Evolutionary conservation across 2,797 vertebrate genomes (phyloP).

Genomic region (Falco cherrug): DNA sequence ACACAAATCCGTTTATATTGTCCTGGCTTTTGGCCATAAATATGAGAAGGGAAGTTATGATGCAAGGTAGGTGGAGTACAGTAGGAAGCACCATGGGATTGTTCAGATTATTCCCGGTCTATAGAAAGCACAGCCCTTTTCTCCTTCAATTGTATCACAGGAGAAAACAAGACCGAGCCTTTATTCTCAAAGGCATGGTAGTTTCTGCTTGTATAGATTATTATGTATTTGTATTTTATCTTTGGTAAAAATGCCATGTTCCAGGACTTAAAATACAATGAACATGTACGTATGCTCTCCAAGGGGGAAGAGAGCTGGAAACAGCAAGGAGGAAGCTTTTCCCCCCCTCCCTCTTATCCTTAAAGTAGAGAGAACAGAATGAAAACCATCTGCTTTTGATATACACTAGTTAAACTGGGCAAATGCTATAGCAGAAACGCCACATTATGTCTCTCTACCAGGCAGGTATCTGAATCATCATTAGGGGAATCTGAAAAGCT

Average conservation of each 20-base stretch:
- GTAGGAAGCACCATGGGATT: conserved; percentile 52
- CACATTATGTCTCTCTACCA: neutral
- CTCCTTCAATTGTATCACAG: conserved; percentile 41
- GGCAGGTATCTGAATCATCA: neutral
- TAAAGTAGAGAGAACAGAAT: neutral
- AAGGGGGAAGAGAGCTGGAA: neutral
- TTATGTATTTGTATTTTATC: neutral
- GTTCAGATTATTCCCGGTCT: conserved; percentile 47
- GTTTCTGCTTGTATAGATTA: neutral
- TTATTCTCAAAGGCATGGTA: neutral
- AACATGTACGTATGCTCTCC: neutral
- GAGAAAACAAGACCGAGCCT: conserved; percentile 20
- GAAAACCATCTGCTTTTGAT: conserved; percentile 3
- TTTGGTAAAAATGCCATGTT: neutral
- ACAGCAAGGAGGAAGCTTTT: neutral
- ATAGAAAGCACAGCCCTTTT: conserved; percentile 43
- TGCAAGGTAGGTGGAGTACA: conserved; percentile 60
- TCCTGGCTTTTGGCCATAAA: conserved; percentile 58
- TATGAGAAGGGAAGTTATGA: conserved; percentile 66
- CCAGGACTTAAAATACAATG: neutral
- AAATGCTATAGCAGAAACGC: neutral
- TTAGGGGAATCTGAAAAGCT: neutral
- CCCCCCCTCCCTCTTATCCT: neutral
- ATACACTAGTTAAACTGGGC: neutral
- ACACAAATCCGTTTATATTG: neutral